phyloP scores from a whole-genome alignment of 2,888 invertebrate species.

The Tenthredo mesomela region DNA sequence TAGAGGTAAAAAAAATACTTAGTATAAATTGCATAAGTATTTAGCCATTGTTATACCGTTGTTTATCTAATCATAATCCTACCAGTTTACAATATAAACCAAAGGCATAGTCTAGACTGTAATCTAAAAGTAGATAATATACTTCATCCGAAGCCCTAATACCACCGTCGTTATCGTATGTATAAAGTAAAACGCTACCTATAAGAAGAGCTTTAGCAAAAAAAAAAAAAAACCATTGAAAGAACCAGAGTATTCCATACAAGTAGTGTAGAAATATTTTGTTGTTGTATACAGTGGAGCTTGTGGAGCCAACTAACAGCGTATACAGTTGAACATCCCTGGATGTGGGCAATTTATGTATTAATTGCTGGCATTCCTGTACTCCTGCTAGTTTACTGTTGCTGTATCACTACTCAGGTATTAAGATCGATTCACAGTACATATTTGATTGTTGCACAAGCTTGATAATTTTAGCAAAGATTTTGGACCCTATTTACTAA shows the following conservation, averaged over 20 bases:
- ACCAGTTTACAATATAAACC: not conserved
- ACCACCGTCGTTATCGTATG: not conserved
- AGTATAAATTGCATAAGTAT: not conserved
- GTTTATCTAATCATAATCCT: constrained; percentile 34
- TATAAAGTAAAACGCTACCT: not conserved
- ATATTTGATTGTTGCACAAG: not conserved
- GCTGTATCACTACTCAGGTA: constrained; percentile 85
- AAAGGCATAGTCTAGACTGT: not conserved
- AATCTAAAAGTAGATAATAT: not conserved
- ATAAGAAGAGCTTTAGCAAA: not conserved
- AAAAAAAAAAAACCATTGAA: not conserved
- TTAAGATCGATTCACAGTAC: constrained; percentile 60
- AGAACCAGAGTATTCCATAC: not conserved
- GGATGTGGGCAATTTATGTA: constrained; percentile 94
- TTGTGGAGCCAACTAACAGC: constrained; percentile 87
- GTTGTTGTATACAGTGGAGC: constrained; percentile 84
- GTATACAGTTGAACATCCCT: constrained; percentile 91
- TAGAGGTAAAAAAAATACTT: constrained; percentile 82
- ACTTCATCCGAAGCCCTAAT: not conserved
- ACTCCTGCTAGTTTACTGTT: constrained; percentile 89
- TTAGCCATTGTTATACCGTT: not conserved
- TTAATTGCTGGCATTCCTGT: constrained; percentile 89
- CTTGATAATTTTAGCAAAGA: constrained; percentile 61
- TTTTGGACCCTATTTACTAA: constrained; percentile 32
- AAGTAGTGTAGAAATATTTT: constrained; percentile 54